Percentiles rank a stretch among this genome's conserved stretches.
Conservation (phyloP, 2,888 invertebrate genomes). For the Bedellia somnulentella region DNA sequence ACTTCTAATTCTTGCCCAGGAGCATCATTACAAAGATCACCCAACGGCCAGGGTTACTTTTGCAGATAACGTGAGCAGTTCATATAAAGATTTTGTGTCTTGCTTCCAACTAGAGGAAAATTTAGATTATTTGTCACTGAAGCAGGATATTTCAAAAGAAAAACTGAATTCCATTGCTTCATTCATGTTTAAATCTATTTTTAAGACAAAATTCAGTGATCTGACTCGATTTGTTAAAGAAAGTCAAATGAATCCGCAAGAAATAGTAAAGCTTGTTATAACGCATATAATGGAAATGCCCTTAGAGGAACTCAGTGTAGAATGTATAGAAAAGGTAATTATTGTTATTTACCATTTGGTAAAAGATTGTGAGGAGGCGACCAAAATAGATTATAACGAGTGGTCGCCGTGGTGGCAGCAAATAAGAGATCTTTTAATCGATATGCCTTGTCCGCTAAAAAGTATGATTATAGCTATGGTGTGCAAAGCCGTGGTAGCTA, state of each 20-base stretch:
- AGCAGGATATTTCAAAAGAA: conserved; percentile 24
- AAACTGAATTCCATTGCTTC: conserved; percentile 29
- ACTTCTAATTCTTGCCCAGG: conserved; percentile 60
- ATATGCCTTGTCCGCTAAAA: conserved; percentile 73
- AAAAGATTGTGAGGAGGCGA: conserved; percentile 62
- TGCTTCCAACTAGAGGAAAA: conserved; percentile 52
- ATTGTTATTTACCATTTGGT: conserved; percentile 67
- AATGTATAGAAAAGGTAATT: conserved; percentile 70
- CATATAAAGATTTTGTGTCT: conserved; percentile 56
- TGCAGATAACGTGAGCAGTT: conserved; percentile 43
- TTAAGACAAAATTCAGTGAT: conserved; percentile 24
- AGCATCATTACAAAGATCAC: conserved; percentile 36
- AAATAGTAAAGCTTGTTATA: conserved; percentile 71
- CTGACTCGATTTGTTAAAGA: conserved; percentile 22
- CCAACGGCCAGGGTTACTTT: conserved; percentile 60
- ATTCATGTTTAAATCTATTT: conserved; percentile 48
- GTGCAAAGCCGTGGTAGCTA: conserved; percentile 73
- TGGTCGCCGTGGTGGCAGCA: conserved; percentile 82
- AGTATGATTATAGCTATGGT: conserved; percentile 82
- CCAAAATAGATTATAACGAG: conserved; percentile 67
- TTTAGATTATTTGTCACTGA: conserved; percentile 22
- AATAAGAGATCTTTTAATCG: conserved; percentile 70
- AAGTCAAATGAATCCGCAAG: conserved; percentile 52
- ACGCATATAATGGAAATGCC: conserved; percentile 71
- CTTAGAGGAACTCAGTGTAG: conserved; percentile 42